phyloP scores from a whole-genome alignment of 2,797 vertebrate genomes.

The Coreius guichenoti region DNA sequence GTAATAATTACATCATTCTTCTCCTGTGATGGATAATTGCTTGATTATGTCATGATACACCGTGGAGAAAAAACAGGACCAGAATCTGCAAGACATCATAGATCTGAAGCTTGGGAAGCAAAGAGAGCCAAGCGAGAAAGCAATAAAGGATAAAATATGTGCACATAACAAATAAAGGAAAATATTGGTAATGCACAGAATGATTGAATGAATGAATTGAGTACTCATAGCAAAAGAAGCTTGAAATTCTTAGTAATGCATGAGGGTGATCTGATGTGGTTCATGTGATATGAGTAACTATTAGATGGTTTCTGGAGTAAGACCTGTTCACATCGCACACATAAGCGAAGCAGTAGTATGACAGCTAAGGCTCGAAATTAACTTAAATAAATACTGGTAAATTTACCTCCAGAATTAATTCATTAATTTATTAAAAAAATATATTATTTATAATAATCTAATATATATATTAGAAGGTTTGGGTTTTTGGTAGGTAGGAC shows the following conservation, averaged over 20 bases:
- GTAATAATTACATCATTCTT: conserved; percentile 52
- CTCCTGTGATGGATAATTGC: conserved; percentile 56
- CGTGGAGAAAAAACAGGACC: conserved; percentile 52
- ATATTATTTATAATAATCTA: neutral
- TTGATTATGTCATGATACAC: conserved; percentile 54
- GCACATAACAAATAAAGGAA: conserved; percentile 24
- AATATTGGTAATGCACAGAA: conserved; percentile 15
- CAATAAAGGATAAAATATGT: conserved; percentile 33
- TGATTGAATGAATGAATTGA: neutral
- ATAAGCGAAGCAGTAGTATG: neutral
- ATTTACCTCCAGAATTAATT: neutral
- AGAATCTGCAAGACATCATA: conserved; percentile 57
- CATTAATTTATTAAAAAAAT: neutral
- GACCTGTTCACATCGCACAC: neutral
- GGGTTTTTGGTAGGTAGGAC: too few relatives aligned
- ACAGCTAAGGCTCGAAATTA: neutral
- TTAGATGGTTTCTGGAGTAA: conserved; percentile 9
- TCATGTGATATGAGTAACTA: conserved; percentile 5
- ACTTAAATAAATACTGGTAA: neutral
- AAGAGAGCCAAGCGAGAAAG: conserved; percentile 33
- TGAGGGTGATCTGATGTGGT: conserved; percentile 6
- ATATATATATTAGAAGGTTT: neutral
- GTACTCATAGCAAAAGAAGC: neutral
- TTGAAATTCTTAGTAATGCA: neutral
- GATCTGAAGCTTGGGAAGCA: conserved; percentile 27